Evolutionary conservation across 2,888 invertebrate species (phyloP), one percentile per base, ranked within the genome.

Genomic region (Apomyelois bistriatella): DNA sequence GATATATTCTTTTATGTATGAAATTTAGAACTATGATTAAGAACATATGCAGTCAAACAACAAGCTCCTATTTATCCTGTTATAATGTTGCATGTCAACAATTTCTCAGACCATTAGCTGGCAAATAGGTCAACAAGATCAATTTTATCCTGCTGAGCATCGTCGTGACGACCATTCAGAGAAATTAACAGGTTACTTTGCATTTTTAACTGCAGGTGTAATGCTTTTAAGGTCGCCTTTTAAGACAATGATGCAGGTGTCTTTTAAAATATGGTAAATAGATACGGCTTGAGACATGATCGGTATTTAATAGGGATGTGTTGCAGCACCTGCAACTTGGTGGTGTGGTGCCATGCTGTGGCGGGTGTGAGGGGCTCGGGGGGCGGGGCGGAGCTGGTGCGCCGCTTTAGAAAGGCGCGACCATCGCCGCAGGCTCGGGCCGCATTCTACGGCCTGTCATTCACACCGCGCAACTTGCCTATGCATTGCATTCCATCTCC

Each of bases 341-440:
- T 71, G 72, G 74, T 71, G 75, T 75, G 74, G 72, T 76, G 67
- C 70, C 71, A 81, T 73, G 79, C 80, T 75, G 75, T 72, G 74
- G 70, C 72, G 68, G 50, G 49, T 41, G 49, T 28, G 72, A 74
- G 66, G 71, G 63, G 67, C 65, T 76, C 64, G 76, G 65, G 74
- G 74, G 66, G 70, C 67, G 68, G 69, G 70, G 76, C 66, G 76
- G 76, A 77, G 77, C 77, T 71, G 71, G 76, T 82, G 83, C 81
- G 85, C 87, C 88, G 88, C 90, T 90, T 90, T 90, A 90, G 89
- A 90, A 90, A 90, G 89, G 89, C 89, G 89, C 90, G 87, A 90
- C 90, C 85, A 88, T 88, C 81, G 89, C 89, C 89, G 79, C 86
- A 77, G 89, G 90, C 90, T 79, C 79, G 84, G 79, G 86, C 89